Conservation (phyloP, 2,797 vertebrate species). For the Anas acuta region DNA sequence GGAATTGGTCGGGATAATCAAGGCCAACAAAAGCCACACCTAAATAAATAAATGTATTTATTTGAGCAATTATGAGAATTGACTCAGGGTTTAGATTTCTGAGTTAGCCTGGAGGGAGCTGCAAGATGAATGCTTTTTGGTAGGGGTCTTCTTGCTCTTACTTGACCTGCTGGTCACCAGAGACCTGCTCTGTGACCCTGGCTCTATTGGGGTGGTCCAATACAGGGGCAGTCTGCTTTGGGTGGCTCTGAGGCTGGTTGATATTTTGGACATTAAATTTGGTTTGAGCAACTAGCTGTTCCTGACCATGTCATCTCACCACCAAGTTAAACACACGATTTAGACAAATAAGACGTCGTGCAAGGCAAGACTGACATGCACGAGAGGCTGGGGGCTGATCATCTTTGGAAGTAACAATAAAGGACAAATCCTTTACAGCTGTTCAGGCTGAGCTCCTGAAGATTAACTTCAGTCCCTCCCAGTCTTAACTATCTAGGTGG, state of each 20-base stretch:
- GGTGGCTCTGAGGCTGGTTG: background rate
- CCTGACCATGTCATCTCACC: background rate
- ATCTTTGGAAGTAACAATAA: background rate
- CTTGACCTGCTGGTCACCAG: background rate
- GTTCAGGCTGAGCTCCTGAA: background rate
- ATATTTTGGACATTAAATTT: background rate
- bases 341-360: background rate
- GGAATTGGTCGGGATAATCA: background rate
- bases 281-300: background rate
- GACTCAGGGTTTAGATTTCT: background rate
- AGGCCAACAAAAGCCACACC: background rate
- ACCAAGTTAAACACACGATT: background rate
- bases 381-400: background rate
- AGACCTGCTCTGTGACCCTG: background rate
- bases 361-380: background rate
- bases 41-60: background rate
- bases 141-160: background rate
- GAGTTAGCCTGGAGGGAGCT: background rate
- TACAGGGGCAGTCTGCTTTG: background rate
- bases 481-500: background rate
- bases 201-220: background rate
- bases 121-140: background rate
- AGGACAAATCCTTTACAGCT: background rate
- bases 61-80: background rate
- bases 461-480: background rate